Evolutionary conservation across 1,140 invertebrate species (phyloP).

Genomic region (Leptinotarsa defecta): DNA sequence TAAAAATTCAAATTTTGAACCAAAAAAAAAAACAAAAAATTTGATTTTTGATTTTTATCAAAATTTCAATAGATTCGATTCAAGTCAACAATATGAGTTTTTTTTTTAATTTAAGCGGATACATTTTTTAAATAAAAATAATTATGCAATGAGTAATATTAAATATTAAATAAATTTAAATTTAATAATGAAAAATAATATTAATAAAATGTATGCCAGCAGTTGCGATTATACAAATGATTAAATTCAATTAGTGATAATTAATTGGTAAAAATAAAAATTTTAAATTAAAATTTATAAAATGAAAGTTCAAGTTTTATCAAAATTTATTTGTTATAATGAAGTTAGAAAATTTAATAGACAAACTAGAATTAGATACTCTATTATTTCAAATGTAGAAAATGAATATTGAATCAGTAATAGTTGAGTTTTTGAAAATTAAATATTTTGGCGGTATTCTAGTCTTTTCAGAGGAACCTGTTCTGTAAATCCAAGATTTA

Average conservation of each 20-base stretch:
- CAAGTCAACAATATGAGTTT: no score
- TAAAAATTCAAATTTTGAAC: no score
- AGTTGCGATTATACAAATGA: constrained; percentile 61
- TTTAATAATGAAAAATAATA: constrained; percentile 51
- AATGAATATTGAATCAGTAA: constrained; percentile 57
- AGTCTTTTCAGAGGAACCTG: constrained; percentile 64
- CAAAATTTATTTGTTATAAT: constrained; percentile 49
- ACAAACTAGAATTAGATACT: constrained; percentile 70
- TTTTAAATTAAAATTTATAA: constrained; percentile 52
- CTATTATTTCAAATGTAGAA: constrained; percentile 61
- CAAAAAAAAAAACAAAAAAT: no score
- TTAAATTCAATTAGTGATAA: constrained; percentile 42
- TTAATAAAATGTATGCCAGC: constrained; percentile 62
- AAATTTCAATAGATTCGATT: no score
- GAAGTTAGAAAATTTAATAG: constrained; percentile 51
- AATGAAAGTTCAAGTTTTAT: constrained; percentile 53
- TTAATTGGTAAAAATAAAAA: constrained; percentile 43
- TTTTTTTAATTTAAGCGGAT: constrained; percentile 45
- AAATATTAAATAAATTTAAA: constrained; percentile 47
- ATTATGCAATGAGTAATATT: constrained; percentile 47
- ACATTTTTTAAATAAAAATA: constrained; percentile 23
- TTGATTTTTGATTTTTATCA: no score
- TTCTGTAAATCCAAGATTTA: constrained; percentile 61
- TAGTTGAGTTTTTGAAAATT: constrained; percentile 60
- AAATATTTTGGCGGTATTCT: constrained; percentile 64